phyloP scores from a whole-genome alignment of 2,113 vertebrate species.

The Prunella himalayana region DNA sequence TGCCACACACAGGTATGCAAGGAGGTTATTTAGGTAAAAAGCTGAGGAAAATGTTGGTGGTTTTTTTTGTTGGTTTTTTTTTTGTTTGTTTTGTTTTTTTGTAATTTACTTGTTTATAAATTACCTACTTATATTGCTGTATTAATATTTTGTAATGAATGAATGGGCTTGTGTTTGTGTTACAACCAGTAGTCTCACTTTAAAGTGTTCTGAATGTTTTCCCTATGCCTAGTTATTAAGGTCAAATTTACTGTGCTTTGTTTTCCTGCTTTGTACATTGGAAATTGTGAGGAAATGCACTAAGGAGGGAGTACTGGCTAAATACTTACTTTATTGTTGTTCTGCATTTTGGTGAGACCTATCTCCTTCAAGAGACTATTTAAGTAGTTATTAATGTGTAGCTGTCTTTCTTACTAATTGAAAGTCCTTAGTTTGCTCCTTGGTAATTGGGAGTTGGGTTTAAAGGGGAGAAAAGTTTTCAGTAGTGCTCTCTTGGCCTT shows the following conservation, averaged over 20 bases:
- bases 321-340: neutral
- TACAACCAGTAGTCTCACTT: neutral
- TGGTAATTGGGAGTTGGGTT: neutral
- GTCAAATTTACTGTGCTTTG: neutral
- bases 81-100: no score
- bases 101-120: neutral
- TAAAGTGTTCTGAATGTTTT: neutral
- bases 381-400: neutral
- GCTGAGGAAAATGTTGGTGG: neutral
- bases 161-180: neutral
- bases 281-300: neutral
- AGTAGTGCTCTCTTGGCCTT: neutral
- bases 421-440: neutral
- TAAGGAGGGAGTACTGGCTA: neutral
- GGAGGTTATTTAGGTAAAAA: neutral
- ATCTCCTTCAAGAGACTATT: neutral
- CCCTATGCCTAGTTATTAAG: neutral
- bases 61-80: neutral
- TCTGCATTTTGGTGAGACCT: neutral
- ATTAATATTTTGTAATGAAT: neutral
- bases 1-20: neutral
- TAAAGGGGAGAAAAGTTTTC: neutral
- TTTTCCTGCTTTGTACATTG: neutral
- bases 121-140: neutral
- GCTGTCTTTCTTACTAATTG: neutral